Base-by-base conservation (phyloP, 2,888 invertebrate species). In the Catonia carolina region DNA sequence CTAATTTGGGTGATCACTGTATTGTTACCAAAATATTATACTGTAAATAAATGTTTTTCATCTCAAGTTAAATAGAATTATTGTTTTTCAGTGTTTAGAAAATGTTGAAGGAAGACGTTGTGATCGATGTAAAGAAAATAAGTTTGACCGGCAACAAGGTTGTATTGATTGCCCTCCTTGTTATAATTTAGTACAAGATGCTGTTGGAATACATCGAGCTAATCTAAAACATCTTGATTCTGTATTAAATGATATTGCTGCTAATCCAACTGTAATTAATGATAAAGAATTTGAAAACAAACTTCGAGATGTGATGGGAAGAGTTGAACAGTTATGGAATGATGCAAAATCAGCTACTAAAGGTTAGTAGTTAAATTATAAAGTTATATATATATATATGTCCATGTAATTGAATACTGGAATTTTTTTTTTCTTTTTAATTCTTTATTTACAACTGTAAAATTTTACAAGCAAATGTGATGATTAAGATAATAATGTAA, bases 121-220 rank as follows among this genome's bases (percentile, higher is more conserved):
- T 72, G 93, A 99, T 73, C 84, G 92, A 39, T 99, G 98, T 72
- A 91, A 93, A 74, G 98, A 98, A 71, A 99, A 99, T 72, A 96
- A 95, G 71, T 86, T 85, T 69, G 88, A 96, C 70, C 82, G 94
- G 22, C 88, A 92, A 61, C 84, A 86, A 56, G 95, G 94, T 14
- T 92, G 92, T 66, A 77, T 87, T 47, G 85, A 92, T 68, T 99
- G 99, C 70, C 94, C 94, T 0, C 83, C 89, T 8, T 99, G 98
- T 73, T 99, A 99, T 73, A 91, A 91, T 70, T 77, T 99, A 8
- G 93, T 99, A 0, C 88, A 90, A 69, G 86, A 89, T 58, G 87
- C 90, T 0, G 91, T 89, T 6, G 83, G 86, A 68, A 75, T 77
- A 7, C 92, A 94, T 67, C 77, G 89, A 56, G 74, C 71, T 20